A percentile compares a stretch with the other conserved stretches of the same genome.
These are phyloP conservation scores for Kryphioiulus occultus DNA, from an alignment of 2,888 invertebrate genomes.

Conservation along the genomic window DNA sequence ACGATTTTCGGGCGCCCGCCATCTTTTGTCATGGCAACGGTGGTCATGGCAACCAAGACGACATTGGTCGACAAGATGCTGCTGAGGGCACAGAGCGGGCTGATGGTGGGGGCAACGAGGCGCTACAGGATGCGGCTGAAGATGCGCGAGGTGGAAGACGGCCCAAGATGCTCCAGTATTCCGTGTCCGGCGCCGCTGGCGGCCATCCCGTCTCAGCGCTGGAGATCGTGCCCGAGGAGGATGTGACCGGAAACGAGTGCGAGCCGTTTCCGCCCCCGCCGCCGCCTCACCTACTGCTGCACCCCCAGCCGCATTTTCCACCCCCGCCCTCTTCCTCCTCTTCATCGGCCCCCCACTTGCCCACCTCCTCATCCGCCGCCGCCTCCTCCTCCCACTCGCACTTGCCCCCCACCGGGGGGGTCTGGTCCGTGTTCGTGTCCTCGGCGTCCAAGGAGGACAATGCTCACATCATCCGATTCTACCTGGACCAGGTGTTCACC, in stretches of 20 bases:
- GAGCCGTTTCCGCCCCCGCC: slow-evolving; percentile 30
- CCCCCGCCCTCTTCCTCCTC: neutral
- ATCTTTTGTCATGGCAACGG: slow-evolving; percentile 47
- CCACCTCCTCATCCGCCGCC: neutral
- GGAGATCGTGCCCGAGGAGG: slow-evolving; percentile 44
- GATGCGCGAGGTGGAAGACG: neutral
- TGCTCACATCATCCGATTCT: slow-evolving; percentile 47
- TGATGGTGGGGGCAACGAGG: neutral
- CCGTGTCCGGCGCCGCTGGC: neutral
- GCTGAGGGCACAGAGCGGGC: slow-evolving; percentile 23
- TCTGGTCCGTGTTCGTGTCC: slow-evolving; percentile 49
- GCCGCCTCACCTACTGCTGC: slow-evolving; percentile 25
- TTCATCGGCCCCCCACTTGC: neutral
- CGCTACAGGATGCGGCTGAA: slow-evolving; percentile 29
- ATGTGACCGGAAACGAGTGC: neutral
- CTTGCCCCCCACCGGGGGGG: slow-evolving; percentile 26
- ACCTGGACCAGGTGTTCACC: slow-evolving; percentile 48
- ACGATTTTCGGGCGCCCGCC: slow-evolving; percentile 46
- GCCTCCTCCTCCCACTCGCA: neutral
- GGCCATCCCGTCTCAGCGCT: neutral
- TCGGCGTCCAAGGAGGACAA: slow-evolving; percentile 46
- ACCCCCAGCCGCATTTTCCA: neutral
- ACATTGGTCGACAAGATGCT: slow-evolving; percentile 37
- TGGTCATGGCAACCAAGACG: slow-evolving; percentile 40
- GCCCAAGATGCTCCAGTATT: slow-evolving; percentile 32